phyloP scores from a whole-genome alignment of 2,797 vertebrate genomes.

The Cephalopachus bancanus region DNA sequence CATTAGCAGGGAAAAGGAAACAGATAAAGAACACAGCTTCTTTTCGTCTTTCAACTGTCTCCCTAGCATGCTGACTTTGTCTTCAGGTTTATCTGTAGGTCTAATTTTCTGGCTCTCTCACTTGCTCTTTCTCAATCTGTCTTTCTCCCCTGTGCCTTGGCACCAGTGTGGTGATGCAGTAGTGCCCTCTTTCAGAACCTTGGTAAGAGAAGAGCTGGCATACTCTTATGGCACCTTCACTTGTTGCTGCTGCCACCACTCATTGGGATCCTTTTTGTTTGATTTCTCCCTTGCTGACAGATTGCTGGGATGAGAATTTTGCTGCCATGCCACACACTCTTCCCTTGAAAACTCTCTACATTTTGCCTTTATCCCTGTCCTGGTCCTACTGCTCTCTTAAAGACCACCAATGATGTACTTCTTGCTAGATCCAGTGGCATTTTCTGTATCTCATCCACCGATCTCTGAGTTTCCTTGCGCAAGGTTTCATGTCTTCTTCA shows the following conservation, averaged over 20 bases:
- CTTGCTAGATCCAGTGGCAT: background rate
- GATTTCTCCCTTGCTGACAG: background rate
- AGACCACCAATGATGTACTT: background rate
- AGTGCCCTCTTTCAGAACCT: background rate
- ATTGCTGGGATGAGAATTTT: background rate
- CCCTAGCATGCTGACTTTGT: background rate
- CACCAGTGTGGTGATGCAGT: no score
- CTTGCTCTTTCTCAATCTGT: background rate
- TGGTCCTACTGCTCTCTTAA: background rate
- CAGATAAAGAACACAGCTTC: background rate
- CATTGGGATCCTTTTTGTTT: background rate
- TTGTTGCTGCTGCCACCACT: background rate
- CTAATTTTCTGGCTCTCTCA: no score
- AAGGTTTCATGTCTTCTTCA: background rate
- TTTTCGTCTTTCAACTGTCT: background rate
- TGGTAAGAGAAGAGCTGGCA: background rate
- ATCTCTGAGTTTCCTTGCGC: background rate
- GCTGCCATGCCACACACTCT: background rate
- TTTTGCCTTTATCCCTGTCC: background rate
- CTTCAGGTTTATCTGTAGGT: no score
- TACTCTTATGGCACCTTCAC: background rate
- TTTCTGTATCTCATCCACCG: background rate
- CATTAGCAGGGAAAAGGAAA: background rate
- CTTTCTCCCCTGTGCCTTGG: no score
- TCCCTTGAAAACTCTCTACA: background rate